Percentiles rank a stretch among this genome's conserved stretches.
Conservation (phyloP, 2,113 vertebrate genomes). For the Rhinogobius similis region DNA sequence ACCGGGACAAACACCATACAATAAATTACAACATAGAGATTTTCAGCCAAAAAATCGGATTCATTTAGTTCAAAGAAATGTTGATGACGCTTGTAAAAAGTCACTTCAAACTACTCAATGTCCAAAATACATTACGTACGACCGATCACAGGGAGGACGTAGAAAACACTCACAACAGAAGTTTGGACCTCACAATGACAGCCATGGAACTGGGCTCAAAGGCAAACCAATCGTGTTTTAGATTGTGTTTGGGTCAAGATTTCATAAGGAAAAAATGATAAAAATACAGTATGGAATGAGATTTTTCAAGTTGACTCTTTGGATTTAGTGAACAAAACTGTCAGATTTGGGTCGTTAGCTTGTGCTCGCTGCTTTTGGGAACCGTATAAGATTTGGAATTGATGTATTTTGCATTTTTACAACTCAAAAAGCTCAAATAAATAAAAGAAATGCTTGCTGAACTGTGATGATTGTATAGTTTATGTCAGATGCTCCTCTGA, state of each 20-base stretch:
- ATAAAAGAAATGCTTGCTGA: too few relatives aligned
- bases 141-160: slow-evolving; percentile 43
- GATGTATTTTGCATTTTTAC: too few relatives aligned
- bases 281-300: too few relatives aligned
- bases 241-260: not conserved
- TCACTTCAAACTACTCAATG: slow-evolving; percentile 39
- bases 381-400: too few relatives aligned
- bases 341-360: too few relatives aligned
- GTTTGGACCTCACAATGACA: slow-evolving; percentile 31
- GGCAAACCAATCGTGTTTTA: not conserved
- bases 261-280: not conserved
- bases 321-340: too few relatives aligned
- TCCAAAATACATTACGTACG: slow-evolving; percentile 22
- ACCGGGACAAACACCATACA: slow-evolving; percentile 62
- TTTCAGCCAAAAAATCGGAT: slow-evolving; percentile 35
- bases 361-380: too few relatives aligned
- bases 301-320: too few relatives aligned
- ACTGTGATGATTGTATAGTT: too few relatives aligned
- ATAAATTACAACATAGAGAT: slow-evolving; percentile 71
- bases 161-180: slow-evolving; percentile 39
- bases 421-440: too few relatives aligned
- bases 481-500: too few relatives aligned
- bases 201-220: not conserved
- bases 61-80: slow-evolving; percentile 29
- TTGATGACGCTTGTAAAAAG: slow-evolving; percentile 42